These are phyloP conservation scores for Crotalus helleri DNA, from an alignment of 2,113 vertebrate genomes.

Conservation along the genomic window DNA sequence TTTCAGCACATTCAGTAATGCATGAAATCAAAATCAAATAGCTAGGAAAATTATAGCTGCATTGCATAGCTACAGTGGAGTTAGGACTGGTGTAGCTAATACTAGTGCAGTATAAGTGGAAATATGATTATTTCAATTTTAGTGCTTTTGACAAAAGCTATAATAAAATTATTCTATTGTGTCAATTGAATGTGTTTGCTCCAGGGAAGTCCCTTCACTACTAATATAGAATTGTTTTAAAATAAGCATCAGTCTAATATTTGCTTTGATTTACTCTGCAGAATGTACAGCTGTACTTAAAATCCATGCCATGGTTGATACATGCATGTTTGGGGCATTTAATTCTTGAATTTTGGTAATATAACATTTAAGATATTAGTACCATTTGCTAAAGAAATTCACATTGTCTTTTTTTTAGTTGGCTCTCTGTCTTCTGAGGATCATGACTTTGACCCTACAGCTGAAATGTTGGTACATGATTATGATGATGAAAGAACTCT, in stretches of 20 bases:
- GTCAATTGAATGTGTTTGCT: background rate
- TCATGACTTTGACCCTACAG: conserved; percentile 97
- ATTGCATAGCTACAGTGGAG: background rate
- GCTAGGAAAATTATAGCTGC: background rate
- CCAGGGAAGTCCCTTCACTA: background rate
- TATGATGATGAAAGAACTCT: conserved; percentile 95
- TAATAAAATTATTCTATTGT: background rate
- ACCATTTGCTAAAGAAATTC: conserved; percentile 28
- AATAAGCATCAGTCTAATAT: background rate
- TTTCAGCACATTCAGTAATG: background rate
- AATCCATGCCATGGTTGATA: background rate
- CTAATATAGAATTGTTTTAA: background rate
- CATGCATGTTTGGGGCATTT: conserved; percentile 6
- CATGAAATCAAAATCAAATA: background rate
- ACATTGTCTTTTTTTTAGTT: conserved; percentile 70
- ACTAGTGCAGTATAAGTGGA: background rate
- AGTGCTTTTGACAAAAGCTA: background rate
- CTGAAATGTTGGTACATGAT: conserved; percentile 97
- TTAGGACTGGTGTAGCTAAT: background rate
- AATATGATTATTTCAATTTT: background rate
- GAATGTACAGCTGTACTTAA: background rate
- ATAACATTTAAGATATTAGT: conserved; percentile 17
- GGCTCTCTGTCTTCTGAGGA: conserved; percentile 98
- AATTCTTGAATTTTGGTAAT: background rate
- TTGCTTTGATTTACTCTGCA: background rate